Base-by-base conservation (phyloP, 2,797 vertebrate genomes). In the Enteromius fasciolatus region DNA sequence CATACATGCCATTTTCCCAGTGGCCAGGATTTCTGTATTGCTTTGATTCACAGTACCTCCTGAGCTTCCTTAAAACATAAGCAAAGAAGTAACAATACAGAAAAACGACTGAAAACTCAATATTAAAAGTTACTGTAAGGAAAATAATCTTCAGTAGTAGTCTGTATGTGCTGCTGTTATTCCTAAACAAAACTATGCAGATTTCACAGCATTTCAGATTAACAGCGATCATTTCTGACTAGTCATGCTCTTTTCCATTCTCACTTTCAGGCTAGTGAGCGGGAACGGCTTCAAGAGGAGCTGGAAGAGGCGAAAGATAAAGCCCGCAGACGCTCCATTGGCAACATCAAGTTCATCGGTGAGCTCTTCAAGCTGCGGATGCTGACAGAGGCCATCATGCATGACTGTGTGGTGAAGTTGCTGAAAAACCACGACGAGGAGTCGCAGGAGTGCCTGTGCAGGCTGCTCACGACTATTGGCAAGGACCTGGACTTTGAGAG, bases 401-500 rank as follows among this genome's bases (percentile, higher is more conserved):
- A 97, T 0, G 96, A 97, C 91, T 97, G 96, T 0, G 95, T 97
- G 88, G 95, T 96, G 23, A 97, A 97, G 89, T 92, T 97, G 83
- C 92, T 97, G 0, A 97, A 96, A 76, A 96, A 96, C 91, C 96
- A 96, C 0, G 96, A 97, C 0, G 95, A 96, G 79, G 96, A 97
- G 79, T 96, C 95, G 41, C 92, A 96, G 0, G 96, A 96, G 91
- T 97, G 96, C 89, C 93, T 97, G 57, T 97, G 96, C 86, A 94
- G 96, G 80, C 91, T 97, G 41, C 94, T 97, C 64, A 96, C 95
- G 0, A 97, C 96, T 85, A 96, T 96, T 5, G 96, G 96, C 90
- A 96, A 95, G 89, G 96, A 96, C 86, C 90, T 96, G 88, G 96
- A 97, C 90, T 96, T 96, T 8, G 96, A 97, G 90, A 97, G 97